A percentile compares a stretch with the other conserved stretches of the same genome.
phyloP scores from a whole-genome alignment of 2,113 vertebrate genomes.

The Odontophorus gujanensis region DNA sequence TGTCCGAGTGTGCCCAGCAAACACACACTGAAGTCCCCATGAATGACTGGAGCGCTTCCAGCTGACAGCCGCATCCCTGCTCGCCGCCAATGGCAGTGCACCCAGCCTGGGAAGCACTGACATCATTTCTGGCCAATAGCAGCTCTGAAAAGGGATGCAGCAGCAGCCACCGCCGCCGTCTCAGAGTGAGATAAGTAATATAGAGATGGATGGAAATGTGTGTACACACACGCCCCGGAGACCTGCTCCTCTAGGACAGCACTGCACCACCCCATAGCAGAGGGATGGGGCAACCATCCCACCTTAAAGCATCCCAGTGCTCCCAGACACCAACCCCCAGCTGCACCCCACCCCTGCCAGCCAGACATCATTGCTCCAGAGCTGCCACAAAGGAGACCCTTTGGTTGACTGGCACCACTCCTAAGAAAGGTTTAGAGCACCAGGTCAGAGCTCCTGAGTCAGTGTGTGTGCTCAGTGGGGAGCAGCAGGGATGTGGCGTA shows the following conservation, averaged over 20 bases:
- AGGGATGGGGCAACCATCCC: background rate
- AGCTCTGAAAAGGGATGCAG: constrained; percentile 81
- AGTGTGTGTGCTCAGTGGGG: background rate
- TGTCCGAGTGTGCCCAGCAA: constrained; percentile 51
- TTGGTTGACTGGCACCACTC: background rate
- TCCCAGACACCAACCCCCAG: background rate
- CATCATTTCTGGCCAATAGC: constrained; percentile 96
- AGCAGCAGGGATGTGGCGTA: background rate
- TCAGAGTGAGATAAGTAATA: constrained; percentile 70
- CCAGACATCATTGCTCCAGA: background rate
- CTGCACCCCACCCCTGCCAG: constrained; percentile 49
- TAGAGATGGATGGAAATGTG: constrained; percentile 61
- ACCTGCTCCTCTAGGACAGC: background rate
- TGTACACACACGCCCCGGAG: background rate
- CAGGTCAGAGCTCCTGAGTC: background rate
- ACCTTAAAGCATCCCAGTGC: constrained; percentile 31
- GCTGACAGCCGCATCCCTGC: constrained; percentile 84
- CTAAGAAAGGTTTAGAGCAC: background rate
- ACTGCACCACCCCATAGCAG: rapidly evolving
- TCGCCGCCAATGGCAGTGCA: constrained; percentile 83
- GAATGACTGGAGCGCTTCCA: constrained; percentile 90
- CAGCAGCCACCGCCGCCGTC: constrained; percentile 69
- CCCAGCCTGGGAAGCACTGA: constrained; percentile 88
- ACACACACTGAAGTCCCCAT: constrained; percentile 79
- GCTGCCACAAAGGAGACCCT: constrained; percentile 37